These are phyloP conservation scores for Vireo griseus DNA, from an alignment of 2,797 vertebrate genomes.

Conservation along the genomic window DNA sequence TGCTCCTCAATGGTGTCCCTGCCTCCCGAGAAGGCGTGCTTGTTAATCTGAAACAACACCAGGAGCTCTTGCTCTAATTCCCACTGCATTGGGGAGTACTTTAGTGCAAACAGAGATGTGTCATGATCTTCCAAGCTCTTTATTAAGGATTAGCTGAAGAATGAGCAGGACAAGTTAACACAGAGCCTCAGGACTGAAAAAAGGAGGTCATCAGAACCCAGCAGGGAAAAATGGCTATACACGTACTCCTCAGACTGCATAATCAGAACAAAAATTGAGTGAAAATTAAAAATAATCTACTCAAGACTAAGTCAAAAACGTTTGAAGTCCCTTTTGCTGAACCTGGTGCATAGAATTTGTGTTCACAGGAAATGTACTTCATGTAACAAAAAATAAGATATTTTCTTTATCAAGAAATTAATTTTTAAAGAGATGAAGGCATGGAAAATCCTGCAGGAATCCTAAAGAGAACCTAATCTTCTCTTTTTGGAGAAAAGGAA, in stretches of 20 bases:
- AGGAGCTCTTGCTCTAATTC: neutral
- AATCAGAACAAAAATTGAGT: neutral
- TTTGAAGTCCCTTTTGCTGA: neutral
- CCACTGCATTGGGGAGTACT: neutral
- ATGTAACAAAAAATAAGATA: neutral
- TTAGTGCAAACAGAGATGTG: neutral
- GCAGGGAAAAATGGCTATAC: neutral
- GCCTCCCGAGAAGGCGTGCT: slow-evolving; percentile 95
- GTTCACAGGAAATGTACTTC: neutral
- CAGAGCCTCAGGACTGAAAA: neutral
- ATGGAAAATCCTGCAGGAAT: neutral
- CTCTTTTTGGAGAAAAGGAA: neutral
- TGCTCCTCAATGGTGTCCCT: slow-evolving; percentile 95
- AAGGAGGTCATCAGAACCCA: neutral
- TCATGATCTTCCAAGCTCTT: neutral
- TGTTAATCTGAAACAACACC: slow-evolving; percentile 83
- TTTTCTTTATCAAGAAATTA: neutral
- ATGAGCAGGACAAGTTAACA: neutral
- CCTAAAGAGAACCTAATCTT: neutral
- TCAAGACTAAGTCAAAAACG: neutral
- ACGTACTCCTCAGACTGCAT: neutral
- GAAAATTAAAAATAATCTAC: neutral
- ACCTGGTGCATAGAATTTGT: neutral
- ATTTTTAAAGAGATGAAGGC: neutral
- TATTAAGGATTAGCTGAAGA: neutral